phyloP scores from a whole-genome alignment of 1,140 invertebrate species.

The Scaptomyza graminum region DNA sequence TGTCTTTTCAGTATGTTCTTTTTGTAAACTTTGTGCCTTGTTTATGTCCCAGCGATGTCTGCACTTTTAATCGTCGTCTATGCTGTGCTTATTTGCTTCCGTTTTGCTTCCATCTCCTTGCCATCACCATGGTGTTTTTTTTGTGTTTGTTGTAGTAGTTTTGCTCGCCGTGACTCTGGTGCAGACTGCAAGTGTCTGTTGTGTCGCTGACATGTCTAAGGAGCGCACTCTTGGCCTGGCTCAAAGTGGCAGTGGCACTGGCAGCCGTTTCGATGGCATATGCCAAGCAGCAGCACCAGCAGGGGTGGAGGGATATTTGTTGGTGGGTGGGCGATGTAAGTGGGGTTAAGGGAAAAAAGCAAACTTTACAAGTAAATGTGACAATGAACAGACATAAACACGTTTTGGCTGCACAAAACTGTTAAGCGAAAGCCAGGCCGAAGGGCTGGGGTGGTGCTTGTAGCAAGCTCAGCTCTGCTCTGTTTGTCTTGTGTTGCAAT shows the following conservation, averaged over 20 bases:
- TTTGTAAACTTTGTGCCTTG: constrained; percentile 63
- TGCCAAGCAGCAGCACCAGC: neutral
- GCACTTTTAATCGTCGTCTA: constrained; percentile 65
- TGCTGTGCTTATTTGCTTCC: constrained; percentile 62
- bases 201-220: constrained; percentile 67
- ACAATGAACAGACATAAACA: constrained; percentile 73
- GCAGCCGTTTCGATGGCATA: constrained; percentile 22
- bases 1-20: constrained; percentile 39
- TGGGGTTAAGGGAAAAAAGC: constrained; percentile 28
- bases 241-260: constrained; percentile 41
- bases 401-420: constrained; percentile 64
- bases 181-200: constrained; percentile 56
- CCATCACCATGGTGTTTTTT: constrained; percentile 37
- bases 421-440: constrained; percentile 36
- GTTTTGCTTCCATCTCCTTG: constrained; percentile 35
- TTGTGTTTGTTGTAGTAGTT: constrained; percentile 34
- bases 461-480: constrained; percentile 11
- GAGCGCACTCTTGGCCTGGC: constrained; percentile 51
- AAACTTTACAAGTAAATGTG: constrained; percentile 68
- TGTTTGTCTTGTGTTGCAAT: constrained; percentile 55
- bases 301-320: neutral
- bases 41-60: constrained; percentile 61
- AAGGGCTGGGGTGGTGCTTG: neutral
- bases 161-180: constrained; percentile 8
- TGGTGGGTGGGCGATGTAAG: neutral